These are phyloP conservation scores for Machimus atricapillus DNA, from an alignment of 2,888 invertebrate genomes.

Conservation along the genomic window DNA sequence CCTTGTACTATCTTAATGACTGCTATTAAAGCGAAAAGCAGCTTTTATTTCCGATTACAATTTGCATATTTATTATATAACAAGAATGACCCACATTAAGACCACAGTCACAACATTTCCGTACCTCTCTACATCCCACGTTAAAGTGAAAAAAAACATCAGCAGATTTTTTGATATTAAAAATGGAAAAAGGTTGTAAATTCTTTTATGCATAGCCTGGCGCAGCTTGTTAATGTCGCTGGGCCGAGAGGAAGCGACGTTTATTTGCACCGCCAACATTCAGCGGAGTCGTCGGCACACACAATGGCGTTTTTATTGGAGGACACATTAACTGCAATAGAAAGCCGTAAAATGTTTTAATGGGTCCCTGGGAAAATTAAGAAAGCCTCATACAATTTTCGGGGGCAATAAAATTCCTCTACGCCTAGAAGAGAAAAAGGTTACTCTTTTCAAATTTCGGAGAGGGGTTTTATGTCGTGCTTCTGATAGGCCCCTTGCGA, in stretches of 20 bases:
- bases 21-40: not conserved
- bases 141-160: not conserved
- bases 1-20: not conserved
- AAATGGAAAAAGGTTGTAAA: not conserved
- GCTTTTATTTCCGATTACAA: not conserved
- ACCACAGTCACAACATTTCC: not conserved
- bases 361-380: conserved; percentile 7
- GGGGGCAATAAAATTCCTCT: not conserved
- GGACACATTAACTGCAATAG: conserved; percentile 8
- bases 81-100: not conserved
- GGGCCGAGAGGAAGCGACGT: not conserved
- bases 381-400: not conserved
- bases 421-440: not conserved
- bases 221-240: not conserved
- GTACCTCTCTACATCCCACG: not conserved
- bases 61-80: not conserved
- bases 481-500: not conserved
- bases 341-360: conserved; percentile 12
- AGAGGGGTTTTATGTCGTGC: not conserved
- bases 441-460: not conserved
- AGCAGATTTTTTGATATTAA: not conserved
- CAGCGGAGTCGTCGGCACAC: not conserved
- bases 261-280: not conserved
- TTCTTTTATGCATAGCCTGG: not conserved
- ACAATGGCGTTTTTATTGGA: not conserved